Base-by-base conservation (phyloP, 2,888 invertebrate genomes). In the Coelogynopora nodosa region DNA sequence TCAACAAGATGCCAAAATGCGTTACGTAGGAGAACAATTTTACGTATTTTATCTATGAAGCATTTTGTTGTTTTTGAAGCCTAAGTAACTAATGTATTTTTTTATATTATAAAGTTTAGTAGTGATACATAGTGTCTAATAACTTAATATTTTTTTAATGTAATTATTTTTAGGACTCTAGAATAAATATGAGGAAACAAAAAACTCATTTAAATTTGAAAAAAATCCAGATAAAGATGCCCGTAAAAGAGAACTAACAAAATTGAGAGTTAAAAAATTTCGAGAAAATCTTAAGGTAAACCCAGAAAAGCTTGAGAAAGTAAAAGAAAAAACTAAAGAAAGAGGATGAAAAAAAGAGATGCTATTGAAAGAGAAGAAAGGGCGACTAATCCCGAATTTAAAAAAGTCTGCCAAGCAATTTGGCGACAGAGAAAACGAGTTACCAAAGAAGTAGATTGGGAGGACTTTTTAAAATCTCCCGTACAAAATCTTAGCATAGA, bases 21-120 rank as follows among this genome's bases (percentile, higher is more conserved):
- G 74, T 74, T 74, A 74, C 18, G 74, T 74, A 26, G 18, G 27
- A 74, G 74, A 74, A 74, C 74, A 74, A n/a, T 74, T 23, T 74
- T 26, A 74, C 23, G 23, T 49, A 49, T 5, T n/a, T n/a, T n/a
- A n/a, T n/a, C n/a, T n/a, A n/a, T n/a, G n/a, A n/a, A n/a, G 5
- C 27, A 26, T 74, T 74, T 74, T 74, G 5, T 74, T 23, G 2
- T 2, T 74, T 10, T 74, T n/a, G 23, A 74, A 74, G 74, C 18
- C 18, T 74, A 74, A 74, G 5, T 74, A 23, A 74, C 18, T 74
- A 74, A n/a, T 74, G 5, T 5, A 49, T 74, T 74, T 74, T 74
- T 23, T n/a, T n/a, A 26, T 74, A 74, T 74, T 74, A 74, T 13
- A 74, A 74, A n/a, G 23, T 74, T 74, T 74, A 74, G 5, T 10